Base-by-base conservation (phyloP, 2,797 vertebrate species). In the Argentina silus region DNA sequence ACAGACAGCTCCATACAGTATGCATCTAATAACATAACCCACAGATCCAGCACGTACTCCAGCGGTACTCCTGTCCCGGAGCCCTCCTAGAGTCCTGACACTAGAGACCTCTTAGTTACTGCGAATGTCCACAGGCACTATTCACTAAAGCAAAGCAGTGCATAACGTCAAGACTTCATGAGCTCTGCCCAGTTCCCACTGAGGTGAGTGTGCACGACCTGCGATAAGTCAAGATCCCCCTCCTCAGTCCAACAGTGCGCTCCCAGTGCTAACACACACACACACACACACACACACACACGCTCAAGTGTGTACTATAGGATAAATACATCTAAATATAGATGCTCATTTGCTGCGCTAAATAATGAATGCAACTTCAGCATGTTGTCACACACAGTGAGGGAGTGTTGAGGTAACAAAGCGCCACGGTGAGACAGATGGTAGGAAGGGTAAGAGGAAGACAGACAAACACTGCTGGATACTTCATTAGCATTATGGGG, bases 401-500 rank as follows among this genome's bases (percentile, higher is more conserved):
- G 55, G 53, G 56, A 69, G 44, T 14, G 72, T 67, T 67, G 70
- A 72, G 76, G 63, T 78, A 81, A 79, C 74, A 85, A 87, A 76
- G 77, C 66, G 73, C 76, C 76, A 81, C 83, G 81, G 69, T 64
- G 82, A 86, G 83, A 88, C 87, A 89, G 89, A 90, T 90, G 88
- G 89, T 59, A 71, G 67, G 17, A 45, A 83, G 83, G 84, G 75
- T 77, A 66, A n/a, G 75, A 78, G 83, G 78, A 85, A 83, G 75
- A 84, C 78, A 79, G 85, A 87, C 82, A 84, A 83, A 88, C 83
- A 77, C 86, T 76, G 85, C 78, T 83, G 89, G 88, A 89, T 78
- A 80, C 86, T 87, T 89, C 82, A 86, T 90, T 88, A 88, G 82
- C 83, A 85, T 86, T 81, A 89, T 15, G 83, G 80, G 81, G 67